Conservation (phyloP, 2,797 vertebrate genomes). For the Aselliscus stoliczkanus region DNA sequence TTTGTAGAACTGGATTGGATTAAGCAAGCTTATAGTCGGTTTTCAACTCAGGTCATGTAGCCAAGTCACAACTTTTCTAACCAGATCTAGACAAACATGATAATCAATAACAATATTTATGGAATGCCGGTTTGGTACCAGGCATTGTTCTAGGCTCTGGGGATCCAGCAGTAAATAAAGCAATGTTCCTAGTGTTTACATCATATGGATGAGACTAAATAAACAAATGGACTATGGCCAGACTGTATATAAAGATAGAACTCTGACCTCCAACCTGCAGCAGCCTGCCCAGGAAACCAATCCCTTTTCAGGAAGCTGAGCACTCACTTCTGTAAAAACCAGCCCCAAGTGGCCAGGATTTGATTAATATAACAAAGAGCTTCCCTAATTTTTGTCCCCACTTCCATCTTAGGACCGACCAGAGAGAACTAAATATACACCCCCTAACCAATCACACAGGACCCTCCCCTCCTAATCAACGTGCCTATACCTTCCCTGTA, state of each 20-base stretch:
- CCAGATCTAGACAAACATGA: neutral
- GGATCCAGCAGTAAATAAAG: neutral
- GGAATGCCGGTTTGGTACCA: neutral
- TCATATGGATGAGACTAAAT: neutral
- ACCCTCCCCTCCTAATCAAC: neutral
- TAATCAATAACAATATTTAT: neutral
- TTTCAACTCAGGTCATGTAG: neutral
- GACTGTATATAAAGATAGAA: neutral
- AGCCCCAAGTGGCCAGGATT: neutral
- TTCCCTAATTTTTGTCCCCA: neutral
- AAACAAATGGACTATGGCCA: neutral
- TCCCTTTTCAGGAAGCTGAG: neutral
- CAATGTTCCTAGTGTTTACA: neutral
- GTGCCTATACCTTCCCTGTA: neutral
- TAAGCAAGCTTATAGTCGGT: neutral
- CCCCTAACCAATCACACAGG: neutral
- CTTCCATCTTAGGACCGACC: neutral
- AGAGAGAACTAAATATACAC: neutral
- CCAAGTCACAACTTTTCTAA: neutral
- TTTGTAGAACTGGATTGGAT: neutral
- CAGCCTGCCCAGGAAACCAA: neutral
- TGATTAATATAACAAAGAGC: neutral
- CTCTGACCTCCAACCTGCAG: neutral
- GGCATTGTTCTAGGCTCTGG: neutral
- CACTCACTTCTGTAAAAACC: neutral